These are phyloP conservation scores for Syndactyla subalaris DNA, from an alignment of 2,797 vertebrate species.

Conservation along the genomic window DNA sequence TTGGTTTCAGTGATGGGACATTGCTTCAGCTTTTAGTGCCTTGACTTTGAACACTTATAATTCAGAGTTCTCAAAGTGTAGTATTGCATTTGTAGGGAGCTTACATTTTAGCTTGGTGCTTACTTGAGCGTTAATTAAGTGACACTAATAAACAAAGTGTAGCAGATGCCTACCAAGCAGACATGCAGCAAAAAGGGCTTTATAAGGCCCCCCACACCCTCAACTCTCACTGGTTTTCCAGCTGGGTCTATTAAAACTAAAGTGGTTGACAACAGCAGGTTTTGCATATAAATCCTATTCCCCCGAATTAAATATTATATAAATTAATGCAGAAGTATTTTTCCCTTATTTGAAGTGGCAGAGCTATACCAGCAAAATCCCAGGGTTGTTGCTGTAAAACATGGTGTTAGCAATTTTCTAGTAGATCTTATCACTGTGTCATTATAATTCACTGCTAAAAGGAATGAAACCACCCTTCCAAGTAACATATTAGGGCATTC, in stretches of 20 bases:
- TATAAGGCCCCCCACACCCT: rapidly evolving
- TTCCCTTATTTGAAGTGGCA: not conserved
- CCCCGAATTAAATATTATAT: not conserved
- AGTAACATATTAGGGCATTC: not conserved
- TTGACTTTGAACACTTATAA: not conserved
- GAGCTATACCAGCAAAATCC: not conserved
- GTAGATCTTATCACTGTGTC: not conserved
- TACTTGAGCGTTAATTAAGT: not conserved
- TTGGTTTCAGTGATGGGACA: not conserved
- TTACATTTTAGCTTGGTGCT: not conserved
- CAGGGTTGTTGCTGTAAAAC: not conserved
- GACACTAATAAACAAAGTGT: not conserved
- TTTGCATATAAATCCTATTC: not conserved
- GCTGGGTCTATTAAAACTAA: not conserved
- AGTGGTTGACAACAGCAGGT: not conserved
- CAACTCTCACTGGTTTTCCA: not conserved
- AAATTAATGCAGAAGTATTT: not conserved
- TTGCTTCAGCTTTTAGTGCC: not conserved
- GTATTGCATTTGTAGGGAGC: not conserved
- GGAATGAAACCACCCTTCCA: not conserved
- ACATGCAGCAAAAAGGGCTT: not conserved
- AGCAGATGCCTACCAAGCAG: not conserved
- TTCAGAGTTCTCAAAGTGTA: not conserved
- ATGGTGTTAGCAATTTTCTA: not conserved
- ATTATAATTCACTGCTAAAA: not conserved